Evolutionary conservation across 2,113 vertebrate genomes (phyloP).

Genomic region (Chionomys nivalis): DNA sequence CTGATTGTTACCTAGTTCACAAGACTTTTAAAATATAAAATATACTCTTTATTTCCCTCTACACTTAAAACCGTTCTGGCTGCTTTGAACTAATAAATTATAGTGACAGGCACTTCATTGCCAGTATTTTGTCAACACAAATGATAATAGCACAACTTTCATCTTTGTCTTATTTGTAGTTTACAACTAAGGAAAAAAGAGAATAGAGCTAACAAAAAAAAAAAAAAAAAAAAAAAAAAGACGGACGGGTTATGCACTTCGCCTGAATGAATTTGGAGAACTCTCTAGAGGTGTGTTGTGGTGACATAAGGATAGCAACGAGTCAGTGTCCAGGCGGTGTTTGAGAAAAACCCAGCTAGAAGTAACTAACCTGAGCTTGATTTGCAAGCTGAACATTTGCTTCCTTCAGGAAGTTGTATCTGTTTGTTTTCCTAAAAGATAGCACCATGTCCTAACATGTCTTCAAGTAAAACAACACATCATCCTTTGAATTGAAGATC

Average conservation of each 20-base stretch:
- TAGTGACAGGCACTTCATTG: background rate
- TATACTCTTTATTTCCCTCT: background rate
- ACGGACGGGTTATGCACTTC: background rate
- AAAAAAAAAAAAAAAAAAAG: background rate
- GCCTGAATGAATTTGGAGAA: background rate
- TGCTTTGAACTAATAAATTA: background rate
- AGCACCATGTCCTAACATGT: background rate
- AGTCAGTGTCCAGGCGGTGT: background rate
- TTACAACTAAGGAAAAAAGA: background rate
- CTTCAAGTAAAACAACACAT: background rate
- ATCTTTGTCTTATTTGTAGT: conserved; percentile 30
- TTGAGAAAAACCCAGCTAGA: background rate
- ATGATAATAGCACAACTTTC: background rate
- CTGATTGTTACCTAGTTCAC: background rate
- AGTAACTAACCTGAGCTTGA: conserved; percentile 1
- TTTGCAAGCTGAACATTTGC: background rate
- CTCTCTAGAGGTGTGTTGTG: background rate
- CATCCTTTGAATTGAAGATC: conserved; percentile 23
- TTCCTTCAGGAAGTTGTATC: background rate
- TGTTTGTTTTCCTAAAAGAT: background rate
- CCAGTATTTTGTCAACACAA: background rate
- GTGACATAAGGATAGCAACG: background rate
- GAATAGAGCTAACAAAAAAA: conserved; percentile 24
- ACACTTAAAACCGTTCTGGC: background rate
- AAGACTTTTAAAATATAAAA: background rate